Base-by-base conservation (phyloP, 1,140 invertebrate genomes). In the Papilio polytes region DNA sequence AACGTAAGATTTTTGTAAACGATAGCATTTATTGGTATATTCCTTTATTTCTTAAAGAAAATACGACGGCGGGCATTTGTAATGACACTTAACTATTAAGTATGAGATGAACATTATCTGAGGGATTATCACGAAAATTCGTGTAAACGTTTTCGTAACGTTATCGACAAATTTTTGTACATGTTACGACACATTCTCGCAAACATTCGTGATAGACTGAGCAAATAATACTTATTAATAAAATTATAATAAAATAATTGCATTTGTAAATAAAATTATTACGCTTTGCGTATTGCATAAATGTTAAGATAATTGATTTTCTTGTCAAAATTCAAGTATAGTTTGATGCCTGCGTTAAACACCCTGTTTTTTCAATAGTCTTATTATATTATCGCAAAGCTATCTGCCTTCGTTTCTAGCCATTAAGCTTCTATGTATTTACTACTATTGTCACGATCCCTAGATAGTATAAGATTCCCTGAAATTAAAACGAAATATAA, bases 381-480 rank as follows among this genome's bases (percentile, higher is more conserved):
- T 87, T 85, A 87, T 82, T 87, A 87, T 84, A 78, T 82, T 81
- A 86, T 81, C 88, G 91, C 91, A 85, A 92, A 93, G 89, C 91
- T 86, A 82, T 91, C 87, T 89, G 87, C 89, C 90, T 86, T 87
- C 83, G 88, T 85, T 90, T 92, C 90, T 78, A 90, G 89, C 89
- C 73, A 85, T 85, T 88, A 91, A 93, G 93, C 91, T 86, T 91
- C 90, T 91, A 92, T 87, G 89, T 90, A 92, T 84, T 87, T 86
- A 85, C 91, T 94, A 94, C 92, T 94, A 94, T 94, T 94, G 93
- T 94, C 93, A 89, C 88, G 85, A 93, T 93, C 90, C 87, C 88
- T 93, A 93, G 89, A 88, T 90, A 90, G 82, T 86, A 88, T 86
- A 81, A 59, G 83, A 82, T 84, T 80, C 72, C 77, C 84, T 83